Evolutionary conservation across 1,140 invertebrate species (phyloP).

Genomic region (Ganaspis sp.): DNA sequence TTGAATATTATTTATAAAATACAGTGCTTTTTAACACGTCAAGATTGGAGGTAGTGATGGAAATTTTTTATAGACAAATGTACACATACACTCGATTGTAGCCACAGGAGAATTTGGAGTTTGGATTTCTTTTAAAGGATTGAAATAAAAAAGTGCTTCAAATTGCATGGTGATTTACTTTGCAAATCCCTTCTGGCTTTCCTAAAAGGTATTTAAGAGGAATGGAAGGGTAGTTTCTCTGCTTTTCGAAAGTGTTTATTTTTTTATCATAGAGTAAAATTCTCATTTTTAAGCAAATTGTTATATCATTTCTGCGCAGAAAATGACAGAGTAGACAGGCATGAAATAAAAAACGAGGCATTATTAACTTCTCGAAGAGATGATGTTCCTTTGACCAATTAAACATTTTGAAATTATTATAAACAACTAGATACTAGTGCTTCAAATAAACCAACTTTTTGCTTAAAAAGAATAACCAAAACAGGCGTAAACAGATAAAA

Average conservation of each 20-base stretch:
- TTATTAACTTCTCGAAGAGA: too few relatives aligned
- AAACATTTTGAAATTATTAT: too few relatives aligned
- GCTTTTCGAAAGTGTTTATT: neutral
- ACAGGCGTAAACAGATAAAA: too few relatives aligned
- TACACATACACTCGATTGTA: slow-evolving; percentile 6
- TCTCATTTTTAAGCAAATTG: neutral
- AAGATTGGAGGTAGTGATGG: neutral
- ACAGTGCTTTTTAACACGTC: too few relatives aligned
- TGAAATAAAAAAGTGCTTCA: slow-evolving; percentile 23
- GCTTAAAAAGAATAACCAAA: too few relatives aligned
- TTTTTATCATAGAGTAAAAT: neutral
- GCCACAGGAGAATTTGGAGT: neutral
- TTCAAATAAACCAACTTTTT: too few relatives aligned
- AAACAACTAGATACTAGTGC: too few relatives aligned
- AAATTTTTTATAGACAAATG: neutral
- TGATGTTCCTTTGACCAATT: too few relatives aligned
- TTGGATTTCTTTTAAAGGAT: slow-evolving; percentile 13
- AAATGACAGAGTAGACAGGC: too few relatives aligned
- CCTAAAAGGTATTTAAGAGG: neutral
- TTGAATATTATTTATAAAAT: too few relatives aligned
- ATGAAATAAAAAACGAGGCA: too few relatives aligned
- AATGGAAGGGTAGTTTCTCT: neutral
- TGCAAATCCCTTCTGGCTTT: neutral
- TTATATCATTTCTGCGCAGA: too few relatives aligned
- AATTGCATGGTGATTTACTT: slow-evolving; percentile 21